Evolutionary conservation across 2,113 vertebrate genomes (phyloP).

Genomic region (Hippocampus abdominalis): DNA sequence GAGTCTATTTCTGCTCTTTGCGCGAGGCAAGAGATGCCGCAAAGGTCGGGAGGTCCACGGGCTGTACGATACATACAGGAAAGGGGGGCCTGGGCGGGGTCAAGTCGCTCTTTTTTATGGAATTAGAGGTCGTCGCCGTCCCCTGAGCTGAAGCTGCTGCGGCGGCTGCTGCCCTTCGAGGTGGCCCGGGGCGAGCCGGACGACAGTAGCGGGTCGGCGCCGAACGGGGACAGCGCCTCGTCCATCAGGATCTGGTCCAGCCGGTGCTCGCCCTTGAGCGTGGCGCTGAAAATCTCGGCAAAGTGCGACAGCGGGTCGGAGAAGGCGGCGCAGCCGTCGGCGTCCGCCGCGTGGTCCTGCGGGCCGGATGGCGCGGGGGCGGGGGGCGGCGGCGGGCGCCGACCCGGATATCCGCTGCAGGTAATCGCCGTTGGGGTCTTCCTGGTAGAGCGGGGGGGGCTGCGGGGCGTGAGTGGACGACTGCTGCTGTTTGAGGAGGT

Average conservation of each 20-base stretch:
- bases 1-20: slow-evolving; percentile 43
- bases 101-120: background rate
- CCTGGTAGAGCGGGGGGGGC: slow-evolving; percentile 76
- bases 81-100: slow-evolving; percentile 10
- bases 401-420: slow-evolving; percentile 71
- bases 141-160: slow-evolving; percentile 91
- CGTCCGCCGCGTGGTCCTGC: slow-evolving; percentile 63
- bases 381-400: slow-evolving; percentile 35
- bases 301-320: slow-evolving; percentile 96
- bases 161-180: slow-evolving; percentile 90
- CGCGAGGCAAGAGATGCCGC: slow-evolving; percentile 1
- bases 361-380: slow-evolving; percentile 18
- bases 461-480: slow-evolving; percentile 54
- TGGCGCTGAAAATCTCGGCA: slow-evolving; percentile 91
- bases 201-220: slow-evolving; percentile 86
- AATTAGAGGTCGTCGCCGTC: slow-evolving; percentile 84
- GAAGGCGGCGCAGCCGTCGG: slow-evolving; percentile 78
- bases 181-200: slow-evolving; percentile 78
- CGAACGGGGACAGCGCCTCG: slow-evolving; percentile 83
- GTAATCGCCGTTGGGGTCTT: slow-evolving; percentile 80
- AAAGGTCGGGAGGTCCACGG: slow-evolving; percentile 20
- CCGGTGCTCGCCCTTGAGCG: slow-evolving; percentile 89
- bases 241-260: slow-evolving; percentile 85
- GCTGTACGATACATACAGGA: slow-evolving; percentile 24
- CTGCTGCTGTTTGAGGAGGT: slow-evolving; percentile 78